phyloP scores from a whole-genome alignment of 2,113 vertebrate species.

The Centropus unirufus region DNA sequence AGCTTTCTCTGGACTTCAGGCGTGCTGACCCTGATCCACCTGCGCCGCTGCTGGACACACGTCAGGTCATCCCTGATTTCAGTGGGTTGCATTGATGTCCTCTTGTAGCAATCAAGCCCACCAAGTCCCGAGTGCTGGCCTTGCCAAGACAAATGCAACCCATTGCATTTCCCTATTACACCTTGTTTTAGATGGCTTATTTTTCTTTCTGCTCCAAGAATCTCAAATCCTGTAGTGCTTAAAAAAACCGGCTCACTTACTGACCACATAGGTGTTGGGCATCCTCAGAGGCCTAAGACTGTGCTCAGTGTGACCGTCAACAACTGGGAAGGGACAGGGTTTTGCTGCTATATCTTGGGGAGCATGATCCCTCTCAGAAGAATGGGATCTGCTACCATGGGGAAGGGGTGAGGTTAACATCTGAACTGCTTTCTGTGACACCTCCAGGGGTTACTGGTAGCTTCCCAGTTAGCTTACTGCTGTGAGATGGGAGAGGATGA shows the following conservation, averaged over 20 bases:
- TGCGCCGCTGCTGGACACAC: background rate
- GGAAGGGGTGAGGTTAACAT: background rate
- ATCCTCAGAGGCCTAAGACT: accelerated
- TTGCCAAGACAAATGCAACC: background rate
- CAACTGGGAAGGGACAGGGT: background rate
- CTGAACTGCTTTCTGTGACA: background rate
- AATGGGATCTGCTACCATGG: background rate
- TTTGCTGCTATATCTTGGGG: background rate
- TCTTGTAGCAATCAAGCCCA: background rate
- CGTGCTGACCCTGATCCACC: background rate
- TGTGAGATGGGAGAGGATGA: background rate
- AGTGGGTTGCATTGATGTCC: background rate
- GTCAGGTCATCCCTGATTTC: background rate
- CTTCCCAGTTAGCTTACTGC: background rate
- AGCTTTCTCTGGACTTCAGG: background rate
- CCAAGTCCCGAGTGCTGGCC: background rate
- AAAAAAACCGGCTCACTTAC: background rate
- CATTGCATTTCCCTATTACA: background rate
- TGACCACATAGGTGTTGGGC: no score
- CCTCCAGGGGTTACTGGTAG: background rate
- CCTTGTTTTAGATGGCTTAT: background rate
- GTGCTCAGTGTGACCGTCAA: background rate
- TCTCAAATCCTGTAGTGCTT: background rate
- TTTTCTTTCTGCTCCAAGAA: background rate
- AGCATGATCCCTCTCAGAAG: background rate